Conservation (phyloP, 2,888 invertebrate species). For the Drosophila bunnanda region DNA sequence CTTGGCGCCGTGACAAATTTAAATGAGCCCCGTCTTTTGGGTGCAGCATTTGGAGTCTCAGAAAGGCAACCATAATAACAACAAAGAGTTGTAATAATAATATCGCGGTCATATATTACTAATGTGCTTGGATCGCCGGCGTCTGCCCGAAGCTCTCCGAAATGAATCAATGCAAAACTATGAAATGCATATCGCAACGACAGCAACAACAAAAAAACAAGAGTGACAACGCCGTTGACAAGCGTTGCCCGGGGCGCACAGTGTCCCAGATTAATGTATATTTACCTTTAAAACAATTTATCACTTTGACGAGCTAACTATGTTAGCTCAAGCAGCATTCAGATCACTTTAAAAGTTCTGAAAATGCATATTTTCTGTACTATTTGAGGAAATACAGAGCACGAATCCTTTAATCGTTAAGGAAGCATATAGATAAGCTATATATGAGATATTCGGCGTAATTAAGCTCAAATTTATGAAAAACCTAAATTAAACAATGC, state of each 20-base stretch:
- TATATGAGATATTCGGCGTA: too few species aligned
- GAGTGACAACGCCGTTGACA: conserved; percentile 41
- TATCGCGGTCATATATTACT: conserved; percentile 48
- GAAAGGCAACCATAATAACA: conserved; percentile 11
- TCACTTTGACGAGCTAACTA: too few species aligned
- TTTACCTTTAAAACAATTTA: neutral
- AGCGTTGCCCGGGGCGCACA: conserved; percentile 34
- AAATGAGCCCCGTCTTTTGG: conserved; percentile 53
- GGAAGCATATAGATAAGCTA: neutral
- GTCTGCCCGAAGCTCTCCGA: conserved; percentile 34
- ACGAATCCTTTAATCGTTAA: neutral
- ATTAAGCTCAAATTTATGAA: neutral
- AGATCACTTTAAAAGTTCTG: too few species aligned
- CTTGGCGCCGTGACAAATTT: conserved; percentile 54
- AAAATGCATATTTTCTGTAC: neutral
- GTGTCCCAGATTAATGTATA: conserved; percentile 1
- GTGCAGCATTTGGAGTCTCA: conserved; percentile 34
- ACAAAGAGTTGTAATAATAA: conserved; percentile 18
- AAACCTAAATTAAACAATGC: neutral
- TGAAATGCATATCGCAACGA: conserved; percentile 52
- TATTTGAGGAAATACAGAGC: neutral
- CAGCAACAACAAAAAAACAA: conserved; percentile 18
- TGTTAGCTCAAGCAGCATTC: neutral
- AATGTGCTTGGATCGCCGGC: conserved; percentile 41
- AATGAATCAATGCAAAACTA: conserved; percentile 54